These are phyloP conservation scores for Grantiella picta DNA, from an alignment of 2,113 vertebrate genomes.

Conservation along the genomic window DNA sequence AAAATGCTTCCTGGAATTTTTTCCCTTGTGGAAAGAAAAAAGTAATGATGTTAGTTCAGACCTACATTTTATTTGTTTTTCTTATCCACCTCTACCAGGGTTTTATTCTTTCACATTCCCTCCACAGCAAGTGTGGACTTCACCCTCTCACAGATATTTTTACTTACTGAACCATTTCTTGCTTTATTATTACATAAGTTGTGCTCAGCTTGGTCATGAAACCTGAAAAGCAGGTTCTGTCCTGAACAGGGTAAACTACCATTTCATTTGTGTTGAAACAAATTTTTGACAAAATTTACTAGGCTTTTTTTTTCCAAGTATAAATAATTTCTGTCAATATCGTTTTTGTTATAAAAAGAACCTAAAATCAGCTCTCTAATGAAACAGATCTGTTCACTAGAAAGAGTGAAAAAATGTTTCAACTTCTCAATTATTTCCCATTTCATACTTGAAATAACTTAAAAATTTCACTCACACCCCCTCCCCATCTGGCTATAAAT, in stretches of 20 bases:
- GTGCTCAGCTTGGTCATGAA: neutral
- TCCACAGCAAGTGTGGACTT: neutral
- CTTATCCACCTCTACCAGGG: neutral
- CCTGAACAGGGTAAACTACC: neutral
- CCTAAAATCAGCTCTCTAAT: neutral
- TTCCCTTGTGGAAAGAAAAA: neutral
- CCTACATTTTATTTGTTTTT: neutral
- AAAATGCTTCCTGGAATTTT: neutral
- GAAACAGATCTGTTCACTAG: neutral
- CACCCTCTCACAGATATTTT: neutral
- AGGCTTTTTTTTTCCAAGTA: accelerated
- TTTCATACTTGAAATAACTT: neutral
- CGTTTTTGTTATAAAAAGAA: neutral
- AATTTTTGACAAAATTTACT: neutral
- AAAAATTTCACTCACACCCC: neutral
- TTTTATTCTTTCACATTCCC: neutral
- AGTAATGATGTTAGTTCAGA: neutral
- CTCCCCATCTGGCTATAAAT: neutral
- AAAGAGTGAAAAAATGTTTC: neutral
- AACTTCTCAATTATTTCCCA: neutral
- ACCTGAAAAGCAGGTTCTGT: neutral
- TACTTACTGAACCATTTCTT: neutral
- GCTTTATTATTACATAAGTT: neutral
- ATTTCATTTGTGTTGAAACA: neutral
- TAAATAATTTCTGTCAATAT: neutral